Conservation (phyloP, 1,140 invertebrate species). For the Onthophagus taurus region DNA sequence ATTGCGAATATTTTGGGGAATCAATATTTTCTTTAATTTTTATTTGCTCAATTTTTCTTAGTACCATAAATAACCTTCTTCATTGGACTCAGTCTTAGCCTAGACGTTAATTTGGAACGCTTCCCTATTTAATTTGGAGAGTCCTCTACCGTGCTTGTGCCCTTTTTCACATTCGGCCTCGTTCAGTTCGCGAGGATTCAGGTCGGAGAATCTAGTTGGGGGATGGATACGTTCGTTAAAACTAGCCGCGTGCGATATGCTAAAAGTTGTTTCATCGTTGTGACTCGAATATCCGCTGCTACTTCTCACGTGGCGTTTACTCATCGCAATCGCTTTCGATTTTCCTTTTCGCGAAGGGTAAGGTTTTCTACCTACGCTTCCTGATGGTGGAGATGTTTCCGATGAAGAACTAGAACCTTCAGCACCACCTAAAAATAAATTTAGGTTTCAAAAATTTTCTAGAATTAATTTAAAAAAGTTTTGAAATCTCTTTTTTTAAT, state of each 20-base stretch:
- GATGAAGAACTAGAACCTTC: conserved; percentile 64
- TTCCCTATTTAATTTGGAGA: conserved; percentile 50
- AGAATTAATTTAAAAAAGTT: too few species aligned
- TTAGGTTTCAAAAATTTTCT: too few species aligned
- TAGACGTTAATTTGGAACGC: conserved; percentile 62
- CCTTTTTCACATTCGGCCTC: conserved; percentile 49
- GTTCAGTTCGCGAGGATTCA: conserved; percentile 35
- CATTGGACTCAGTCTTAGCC: neutral
- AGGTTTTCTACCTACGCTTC: conserved; percentile 51
- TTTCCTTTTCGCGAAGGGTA: conserved; percentile 56
- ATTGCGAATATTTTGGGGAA: neutral
- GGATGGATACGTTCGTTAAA: conserved; percentile 67
- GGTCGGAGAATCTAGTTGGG: conserved; percentile 61
- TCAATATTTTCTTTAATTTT: neutral
- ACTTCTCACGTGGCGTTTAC: conserved; percentile 55
- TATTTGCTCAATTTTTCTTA: neutral
- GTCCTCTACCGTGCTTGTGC: conserved; percentile 39
- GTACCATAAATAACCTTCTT: neutral
- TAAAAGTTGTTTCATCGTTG: conserved; percentile 73
- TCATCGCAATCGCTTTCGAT: conserved; percentile 42
- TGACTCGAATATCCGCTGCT: conserved; percentile 68
- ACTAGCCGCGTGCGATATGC: conserved; percentile 61
- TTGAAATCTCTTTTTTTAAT: too few species aligned
- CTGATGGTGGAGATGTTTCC: conserved; percentile 51
- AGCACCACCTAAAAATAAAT: conserved; percentile 35